phyloP scores from a whole-genome alignment of 2,113 vertebrate genomes.

The Hippocampus mohnikei region DNA sequence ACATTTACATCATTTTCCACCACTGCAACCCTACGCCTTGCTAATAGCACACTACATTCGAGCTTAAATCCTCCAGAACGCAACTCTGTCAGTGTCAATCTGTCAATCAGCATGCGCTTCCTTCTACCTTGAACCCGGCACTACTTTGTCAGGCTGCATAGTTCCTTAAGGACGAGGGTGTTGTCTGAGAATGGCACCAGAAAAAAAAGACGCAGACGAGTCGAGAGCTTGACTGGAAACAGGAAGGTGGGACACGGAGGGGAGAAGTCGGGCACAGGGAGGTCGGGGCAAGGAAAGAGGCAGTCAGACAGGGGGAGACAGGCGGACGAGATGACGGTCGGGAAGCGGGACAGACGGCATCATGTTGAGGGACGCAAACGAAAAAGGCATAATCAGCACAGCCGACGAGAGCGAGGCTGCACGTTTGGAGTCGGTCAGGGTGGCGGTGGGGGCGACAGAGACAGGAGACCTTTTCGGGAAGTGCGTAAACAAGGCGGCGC shows the following conservation, averaged over 20 bases:
- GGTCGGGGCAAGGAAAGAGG: constrained; percentile 22
- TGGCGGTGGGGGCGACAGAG: neutral
- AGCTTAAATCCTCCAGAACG: neutral
- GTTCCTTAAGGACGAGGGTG: constrained; percentile 63
- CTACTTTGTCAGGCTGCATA: constrained; percentile 19
- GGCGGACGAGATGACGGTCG: neutral
- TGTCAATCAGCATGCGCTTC: neutral
- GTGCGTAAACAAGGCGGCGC: neutral
- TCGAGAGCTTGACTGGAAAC: constrained; percentile 9
- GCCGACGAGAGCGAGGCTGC: constrained; percentile 43
- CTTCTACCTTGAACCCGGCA: constrained; percentile 8
- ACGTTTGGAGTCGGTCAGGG: constrained; percentile 1
- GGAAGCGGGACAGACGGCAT: constrained; percentile 19
- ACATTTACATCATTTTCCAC: neutral
- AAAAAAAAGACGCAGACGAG: constrained; percentile 6
- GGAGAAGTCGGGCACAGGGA: neutral
- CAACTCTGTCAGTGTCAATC: neutral
- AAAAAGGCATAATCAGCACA: constrained; percentile 55
- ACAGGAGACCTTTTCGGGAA: neutral
- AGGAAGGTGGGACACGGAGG: neutral
- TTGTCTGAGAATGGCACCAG: constrained; percentile 67
- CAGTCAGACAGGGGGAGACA: neutral
- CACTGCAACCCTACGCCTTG: too few relatives aligned
- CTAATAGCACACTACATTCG: too few relatives aligned
- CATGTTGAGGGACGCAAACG: constrained; percentile 47